These are phyloP conservation scores for Sarcophaga carnaria DNA, from an alignment of 2,888 invertebrate species.

Conservation along the genomic window DNA sequence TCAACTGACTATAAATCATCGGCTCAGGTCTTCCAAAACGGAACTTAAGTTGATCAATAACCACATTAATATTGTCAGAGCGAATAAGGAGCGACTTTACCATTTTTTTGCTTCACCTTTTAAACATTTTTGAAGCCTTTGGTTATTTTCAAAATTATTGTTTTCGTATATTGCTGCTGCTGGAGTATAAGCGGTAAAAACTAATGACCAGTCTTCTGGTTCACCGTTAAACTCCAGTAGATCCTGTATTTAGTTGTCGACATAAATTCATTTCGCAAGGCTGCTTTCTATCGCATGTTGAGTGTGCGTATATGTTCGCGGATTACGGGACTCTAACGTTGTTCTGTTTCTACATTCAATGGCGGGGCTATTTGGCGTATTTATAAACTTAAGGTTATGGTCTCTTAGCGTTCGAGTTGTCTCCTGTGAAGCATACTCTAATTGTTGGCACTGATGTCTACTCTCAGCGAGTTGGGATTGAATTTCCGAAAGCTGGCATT, in stretches of 20 bases:
- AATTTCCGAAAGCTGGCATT: slow-evolving; percentile 35
- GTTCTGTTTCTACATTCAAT: slow-evolving; percentile 5
- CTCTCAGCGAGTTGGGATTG: slow-evolving; percentile 11
- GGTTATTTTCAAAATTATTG: not conserved
- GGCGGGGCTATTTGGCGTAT: not conserved
- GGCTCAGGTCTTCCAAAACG: slow-evolving; percentile 30
- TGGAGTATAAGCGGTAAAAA: no score
- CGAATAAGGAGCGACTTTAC: slow-evolving; percentile 10
- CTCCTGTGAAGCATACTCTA: not conserved
- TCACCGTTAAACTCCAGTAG: no score
- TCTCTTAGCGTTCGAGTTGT: not conserved
- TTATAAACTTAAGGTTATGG: slow-evolving; percentile 8
- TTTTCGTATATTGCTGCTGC: no score
- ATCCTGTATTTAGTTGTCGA: not conserved
- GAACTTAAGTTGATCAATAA: slow-evolving; percentile 1
- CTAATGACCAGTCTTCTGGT: no score
- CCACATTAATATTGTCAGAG: slow-evolving; percentile 6
- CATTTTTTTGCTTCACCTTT: not conserved
- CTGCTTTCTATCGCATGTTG: no score
- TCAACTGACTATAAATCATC: slow-evolving; percentile 35
- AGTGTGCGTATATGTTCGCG: not conserved
- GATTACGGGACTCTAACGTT: not conserved
- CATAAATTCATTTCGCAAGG: no score
- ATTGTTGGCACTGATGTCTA: slow-evolving; percentile 20
- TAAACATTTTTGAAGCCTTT: not conserved